These are phyloP conservation scores for Aptenodytes forsteri DNA, from an alignment of 2,113 vertebrate genomes.

Conservation along the genomic window DNA sequence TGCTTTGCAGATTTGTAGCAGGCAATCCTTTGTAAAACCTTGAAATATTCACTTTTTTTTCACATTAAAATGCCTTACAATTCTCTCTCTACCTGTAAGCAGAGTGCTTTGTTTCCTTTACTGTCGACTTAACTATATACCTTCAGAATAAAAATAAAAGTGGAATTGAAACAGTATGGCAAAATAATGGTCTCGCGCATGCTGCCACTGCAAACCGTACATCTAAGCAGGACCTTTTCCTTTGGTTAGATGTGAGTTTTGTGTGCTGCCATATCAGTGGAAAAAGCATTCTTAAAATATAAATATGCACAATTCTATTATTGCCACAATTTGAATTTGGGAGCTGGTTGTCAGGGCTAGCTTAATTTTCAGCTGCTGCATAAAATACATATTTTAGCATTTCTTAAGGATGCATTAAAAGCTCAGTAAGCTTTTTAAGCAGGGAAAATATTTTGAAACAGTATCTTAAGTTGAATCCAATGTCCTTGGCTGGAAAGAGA, in stretches of 20 bases:
- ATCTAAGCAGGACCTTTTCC: neutral
- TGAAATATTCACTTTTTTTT: neutral
- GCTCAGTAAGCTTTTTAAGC: neutral
- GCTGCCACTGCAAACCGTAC: neutral
- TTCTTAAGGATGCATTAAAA: neutral
- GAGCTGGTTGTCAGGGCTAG: neutral
- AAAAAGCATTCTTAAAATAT: neutral
- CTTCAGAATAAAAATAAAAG: neutral
- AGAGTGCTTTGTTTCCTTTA: neutral
- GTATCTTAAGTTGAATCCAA: neutral
- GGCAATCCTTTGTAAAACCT: neutral
- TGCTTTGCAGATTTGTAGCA: conserved; percentile 3
- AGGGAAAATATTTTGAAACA: neutral
- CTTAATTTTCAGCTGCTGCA: neutral
- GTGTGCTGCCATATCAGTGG: neutral
- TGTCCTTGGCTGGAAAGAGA: neutral
- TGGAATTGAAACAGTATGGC: neutral
- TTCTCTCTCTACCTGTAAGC: neutral
- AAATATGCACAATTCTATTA: neutral
- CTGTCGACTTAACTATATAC: neutral
- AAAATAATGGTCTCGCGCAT: neutral
- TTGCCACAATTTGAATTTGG: neutral
- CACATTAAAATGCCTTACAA: neutral
- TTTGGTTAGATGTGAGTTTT: neutral
- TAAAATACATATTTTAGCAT: neutral